Percentiles rank a stretch among this genome's conserved stretches.
These are phyloP conservation scores for Coleophora deauratella DNA, from an alignment of 2,888 invertebrate genomes.

Conservation along the genomic window DNA sequence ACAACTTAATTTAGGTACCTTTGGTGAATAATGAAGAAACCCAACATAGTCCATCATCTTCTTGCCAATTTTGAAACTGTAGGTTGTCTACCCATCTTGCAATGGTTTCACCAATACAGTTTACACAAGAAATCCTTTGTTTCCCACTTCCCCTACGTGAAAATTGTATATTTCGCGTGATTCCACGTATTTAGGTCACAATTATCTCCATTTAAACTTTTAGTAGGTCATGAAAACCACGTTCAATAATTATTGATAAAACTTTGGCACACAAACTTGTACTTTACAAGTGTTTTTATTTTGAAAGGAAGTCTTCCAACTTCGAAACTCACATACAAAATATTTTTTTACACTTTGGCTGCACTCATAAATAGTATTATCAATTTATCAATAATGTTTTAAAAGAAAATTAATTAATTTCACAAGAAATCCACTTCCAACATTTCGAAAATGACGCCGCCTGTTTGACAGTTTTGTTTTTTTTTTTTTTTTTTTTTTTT, in stretches of 20 bases:
- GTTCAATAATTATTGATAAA: conserved; percentile 41
- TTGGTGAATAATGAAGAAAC: conserved; percentile 17
- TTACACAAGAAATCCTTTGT: background rate
- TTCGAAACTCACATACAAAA: too few relatives aligned
- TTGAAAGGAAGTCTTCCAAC: too few relatives aligned
- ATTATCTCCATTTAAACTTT: conserved; percentile 24
- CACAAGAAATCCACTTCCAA: background rate
- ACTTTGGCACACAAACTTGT: conserved; percentile 18
- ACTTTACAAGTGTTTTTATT: too few relatives aligned
- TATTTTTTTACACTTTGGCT: too few relatives aligned
- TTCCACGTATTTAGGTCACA: conserved; percentile 19
- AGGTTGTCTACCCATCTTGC: conserved; percentile 18
- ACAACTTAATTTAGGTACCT: too few relatives aligned
- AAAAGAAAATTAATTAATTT: background rate
- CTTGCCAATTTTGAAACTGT: conserved; percentile 15
- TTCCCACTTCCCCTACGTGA: background rate
- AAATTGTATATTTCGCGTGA: background rate
- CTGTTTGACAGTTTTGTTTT: conserved; percentile 37
- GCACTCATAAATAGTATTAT: too few relatives aligned
- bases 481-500: too few relatives aligned
- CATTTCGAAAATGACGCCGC: conserved; percentile 15
- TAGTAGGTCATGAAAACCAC: conserved; percentile 35
- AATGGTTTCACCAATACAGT: background rate
- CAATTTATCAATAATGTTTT: too few relatives aligned
- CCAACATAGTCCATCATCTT: conserved; percentile 39